These are phyloP conservation scores for Oceanodroma leucorhoa DNA, from an alignment of 2,797 vertebrate species.

Conservation along the genomic window DNA sequence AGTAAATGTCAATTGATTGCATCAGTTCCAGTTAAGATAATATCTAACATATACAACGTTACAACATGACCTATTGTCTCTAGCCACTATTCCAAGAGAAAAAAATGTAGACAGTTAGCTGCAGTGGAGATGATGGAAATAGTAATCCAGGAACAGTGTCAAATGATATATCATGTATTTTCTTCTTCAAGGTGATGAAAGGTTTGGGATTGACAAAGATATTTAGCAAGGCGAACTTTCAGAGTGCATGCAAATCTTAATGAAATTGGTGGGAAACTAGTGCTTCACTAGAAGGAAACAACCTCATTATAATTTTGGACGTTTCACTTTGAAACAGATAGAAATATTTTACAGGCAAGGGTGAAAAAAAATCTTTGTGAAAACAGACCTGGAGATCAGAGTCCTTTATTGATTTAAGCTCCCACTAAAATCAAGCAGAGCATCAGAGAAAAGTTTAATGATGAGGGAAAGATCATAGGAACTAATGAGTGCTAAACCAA, in stretches of 20 bases:
- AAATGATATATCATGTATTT: neutral
- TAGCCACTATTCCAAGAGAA: neutral
- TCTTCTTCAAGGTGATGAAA: neutral
- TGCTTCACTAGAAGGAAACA: neutral
- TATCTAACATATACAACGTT: neutral
- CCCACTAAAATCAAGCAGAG: neutral
- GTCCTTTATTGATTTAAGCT: neutral
- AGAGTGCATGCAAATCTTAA: neutral
- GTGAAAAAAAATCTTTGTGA: neutral
- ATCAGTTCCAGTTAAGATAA: neutral
- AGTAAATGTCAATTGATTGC: neutral
- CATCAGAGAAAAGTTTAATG: neutral
- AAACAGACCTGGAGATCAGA: neutral
- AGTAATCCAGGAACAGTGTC: neutral
- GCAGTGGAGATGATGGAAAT: neutral
- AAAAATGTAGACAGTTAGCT: neutral
- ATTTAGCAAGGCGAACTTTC: neutral
- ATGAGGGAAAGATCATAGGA: neutral
- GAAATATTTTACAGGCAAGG: neutral
- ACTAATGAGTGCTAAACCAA: neutral
- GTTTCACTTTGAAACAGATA: neutral
- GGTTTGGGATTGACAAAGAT: neutral
- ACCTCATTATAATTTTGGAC: neutral
- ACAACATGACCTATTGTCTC: neutral
- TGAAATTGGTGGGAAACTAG: neutral